phyloP scores from a whole-genome alignment of 2,113 vertebrate species.

The Dissostichus mawsoni region DNA sequence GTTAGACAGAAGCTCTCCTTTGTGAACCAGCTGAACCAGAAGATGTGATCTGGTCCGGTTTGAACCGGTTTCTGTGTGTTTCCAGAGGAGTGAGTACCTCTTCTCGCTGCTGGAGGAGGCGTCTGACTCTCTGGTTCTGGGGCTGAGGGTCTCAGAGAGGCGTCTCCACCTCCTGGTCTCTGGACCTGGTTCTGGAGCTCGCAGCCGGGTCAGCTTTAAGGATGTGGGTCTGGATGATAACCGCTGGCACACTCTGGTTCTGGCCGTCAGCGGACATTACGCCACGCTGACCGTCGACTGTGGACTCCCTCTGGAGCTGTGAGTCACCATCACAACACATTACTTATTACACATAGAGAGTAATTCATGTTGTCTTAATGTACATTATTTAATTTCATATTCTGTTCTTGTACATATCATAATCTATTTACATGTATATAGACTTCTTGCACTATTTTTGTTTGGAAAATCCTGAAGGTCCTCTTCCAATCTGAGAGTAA shows the following conservation, averaged over 20 bases:
- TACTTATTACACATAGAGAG: not conserved
- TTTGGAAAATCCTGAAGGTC: too few relatives aligned
- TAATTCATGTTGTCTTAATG: too few relatives aligned
- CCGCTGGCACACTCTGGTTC: conserved; percentile 91
- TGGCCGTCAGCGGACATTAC: conserved; percentile 87
- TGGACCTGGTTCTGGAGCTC: conserved; percentile 67
- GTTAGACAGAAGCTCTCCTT: too few relatives aligned
- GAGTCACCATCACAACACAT: conserved; percentile 63
- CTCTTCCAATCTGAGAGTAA: too few relatives aligned
- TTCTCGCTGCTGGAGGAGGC: conserved; percentile 87
- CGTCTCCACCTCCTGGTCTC: conserved; percentile 86
- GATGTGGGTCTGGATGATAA: conserved; percentile 83
- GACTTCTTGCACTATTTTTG: too few relatives aligned
- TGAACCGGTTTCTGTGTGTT: conserved; percentile 30
- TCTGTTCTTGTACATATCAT: too few relatives aligned
- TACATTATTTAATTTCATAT: too few relatives aligned
- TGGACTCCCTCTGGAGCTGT: conserved; percentile 88
- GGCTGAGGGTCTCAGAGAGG: conserved; percentile 84
- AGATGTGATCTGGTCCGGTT: not conserved
- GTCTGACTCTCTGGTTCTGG: conserved; percentile 84
- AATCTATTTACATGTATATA: too few relatives aligned
- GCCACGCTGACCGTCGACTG: conserved; percentile 91
- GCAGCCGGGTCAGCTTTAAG: conserved; percentile 84
- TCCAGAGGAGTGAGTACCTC: conserved; percentile 91
- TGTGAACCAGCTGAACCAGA: too few relatives aligned